These are phyloP conservation scores for Heliornis fulica DNA, from an alignment of 2,113 vertebrate genomes.

Conservation along the genomic window DNA sequence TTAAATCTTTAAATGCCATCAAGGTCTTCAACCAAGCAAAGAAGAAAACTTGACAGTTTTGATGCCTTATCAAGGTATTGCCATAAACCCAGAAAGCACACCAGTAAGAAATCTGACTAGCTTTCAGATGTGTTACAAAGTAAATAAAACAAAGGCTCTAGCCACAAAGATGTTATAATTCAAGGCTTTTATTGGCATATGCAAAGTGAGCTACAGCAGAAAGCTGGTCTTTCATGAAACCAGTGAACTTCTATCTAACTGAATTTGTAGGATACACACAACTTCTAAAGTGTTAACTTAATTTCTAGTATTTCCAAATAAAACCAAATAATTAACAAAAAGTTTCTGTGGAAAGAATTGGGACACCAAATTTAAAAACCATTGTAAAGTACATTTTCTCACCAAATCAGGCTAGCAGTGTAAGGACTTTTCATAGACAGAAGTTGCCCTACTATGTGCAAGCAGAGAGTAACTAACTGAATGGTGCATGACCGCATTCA, in stretches of 20 bases:
- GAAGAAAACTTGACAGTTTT: not conserved
- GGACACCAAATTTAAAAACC: not conserved
- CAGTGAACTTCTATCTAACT: not conserved
- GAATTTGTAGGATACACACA: not conserved
- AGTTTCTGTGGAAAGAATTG: not conserved
- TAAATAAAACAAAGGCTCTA: not conserved
- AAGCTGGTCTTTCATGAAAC: not conserved
- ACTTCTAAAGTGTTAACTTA: not conserved
- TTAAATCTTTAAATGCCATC: not conserved
- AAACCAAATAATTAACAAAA: not conserved
- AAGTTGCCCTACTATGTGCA: not conserved
- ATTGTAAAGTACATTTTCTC: not conserved
- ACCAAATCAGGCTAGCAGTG: accelerated
- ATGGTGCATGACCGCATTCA: accelerated
- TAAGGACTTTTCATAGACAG: not conserved
- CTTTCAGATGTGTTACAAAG: not conserved
- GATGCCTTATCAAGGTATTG: not conserved
- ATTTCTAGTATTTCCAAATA: not conserved
- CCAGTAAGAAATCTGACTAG: not conserved
- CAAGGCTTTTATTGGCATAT: not conserved
- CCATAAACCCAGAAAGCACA: not conserved
- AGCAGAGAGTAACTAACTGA: not conserved
- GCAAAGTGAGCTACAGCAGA: not conserved
- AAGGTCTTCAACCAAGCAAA: not conserved
- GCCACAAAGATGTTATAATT: not conserved